Conservation (phyloP, 2,113 vertebrate genomes). For the Heliornis fulica region DNA sequence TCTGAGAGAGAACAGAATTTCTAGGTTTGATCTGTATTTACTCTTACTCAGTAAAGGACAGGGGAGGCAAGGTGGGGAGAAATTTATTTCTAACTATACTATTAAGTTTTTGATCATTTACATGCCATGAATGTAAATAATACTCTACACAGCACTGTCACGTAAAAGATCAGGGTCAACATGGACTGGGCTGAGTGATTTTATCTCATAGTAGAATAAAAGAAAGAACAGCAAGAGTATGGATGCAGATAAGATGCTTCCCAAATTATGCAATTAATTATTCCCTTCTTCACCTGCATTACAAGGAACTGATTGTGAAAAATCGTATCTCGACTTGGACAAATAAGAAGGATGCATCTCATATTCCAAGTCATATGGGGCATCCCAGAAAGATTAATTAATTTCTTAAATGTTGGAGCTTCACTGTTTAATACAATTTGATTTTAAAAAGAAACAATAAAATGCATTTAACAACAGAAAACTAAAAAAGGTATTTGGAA, state of each 20-base stretch:
- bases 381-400: neutral
- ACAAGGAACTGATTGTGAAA: neutral
- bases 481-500: neutral
- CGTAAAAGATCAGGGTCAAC: neutral
- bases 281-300: neutral
- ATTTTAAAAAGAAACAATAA: neutral
- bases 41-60: accelerated
- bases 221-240: neutral
- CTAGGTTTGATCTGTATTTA: neutral
- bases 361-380: neutral
- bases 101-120: neutral
- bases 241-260: neutral
- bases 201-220: neutral
- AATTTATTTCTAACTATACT: neutral
- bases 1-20: neutral
- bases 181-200: neutral
- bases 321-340: neutral
- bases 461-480: neutral
- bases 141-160: neutral
- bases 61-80: accelerated
- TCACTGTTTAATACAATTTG: neutral
- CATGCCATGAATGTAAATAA: neutral
- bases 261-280: neutral
- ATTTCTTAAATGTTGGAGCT: neutral
- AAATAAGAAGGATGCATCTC: neutral